Evolutionary conservation across 2,797 vertebrate genomes (phyloP).

Genomic region (Macrochelys suwanniensis): DNA sequence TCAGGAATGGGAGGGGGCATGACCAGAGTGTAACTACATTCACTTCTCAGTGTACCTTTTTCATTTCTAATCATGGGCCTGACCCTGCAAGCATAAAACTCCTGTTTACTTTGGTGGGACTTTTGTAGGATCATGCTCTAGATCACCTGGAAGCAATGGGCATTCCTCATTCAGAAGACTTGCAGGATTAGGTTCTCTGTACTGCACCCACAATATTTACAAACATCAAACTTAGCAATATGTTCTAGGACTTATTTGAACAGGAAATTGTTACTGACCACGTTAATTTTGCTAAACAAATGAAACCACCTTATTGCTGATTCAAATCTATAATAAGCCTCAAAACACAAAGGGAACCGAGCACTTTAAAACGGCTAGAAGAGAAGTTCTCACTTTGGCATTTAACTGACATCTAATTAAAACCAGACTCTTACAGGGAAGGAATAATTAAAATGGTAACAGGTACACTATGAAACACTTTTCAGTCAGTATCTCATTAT

Average conservation of each 20-base stretch:
- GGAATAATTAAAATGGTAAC: conserved; percentile 61
- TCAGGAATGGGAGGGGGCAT: not conserved
- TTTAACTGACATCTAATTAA: conserved; percentile 68
- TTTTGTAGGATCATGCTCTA: not conserved
- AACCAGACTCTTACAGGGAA: conserved; percentile 68
- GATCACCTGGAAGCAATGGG: conserved; percentile 12
- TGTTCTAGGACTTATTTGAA: conserved; percentile 43
- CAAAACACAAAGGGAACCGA: conserved; percentile 73
- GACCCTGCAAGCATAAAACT: not conserved
- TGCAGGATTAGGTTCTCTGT: not conserved
- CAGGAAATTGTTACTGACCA: conserved; percentile 76
- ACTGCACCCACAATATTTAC: conserved; percentile 3
- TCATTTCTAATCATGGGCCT: not conserved
- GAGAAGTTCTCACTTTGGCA: conserved; percentile 71
- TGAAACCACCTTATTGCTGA: conserved; percentile 74
- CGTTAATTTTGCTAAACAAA: conserved; percentile 75
- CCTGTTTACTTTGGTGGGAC: not conserved
- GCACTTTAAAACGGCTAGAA: conserved; percentile 60
- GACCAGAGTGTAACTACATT: not conserved
- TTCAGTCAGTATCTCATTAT: not conserved
- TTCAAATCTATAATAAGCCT: conserved; percentile 73
- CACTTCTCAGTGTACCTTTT: not conserved
- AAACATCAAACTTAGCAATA: conserved; percentile 58
- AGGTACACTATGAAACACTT: conserved; percentile 6
- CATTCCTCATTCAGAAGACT: conserved; percentile 36